Percentiles rank a stretch among this genome's conserved stretches.
Evolutionary conservation across 1,140 invertebrate species (phyloP).

Genomic region (Olivierus martensii): DNA sequence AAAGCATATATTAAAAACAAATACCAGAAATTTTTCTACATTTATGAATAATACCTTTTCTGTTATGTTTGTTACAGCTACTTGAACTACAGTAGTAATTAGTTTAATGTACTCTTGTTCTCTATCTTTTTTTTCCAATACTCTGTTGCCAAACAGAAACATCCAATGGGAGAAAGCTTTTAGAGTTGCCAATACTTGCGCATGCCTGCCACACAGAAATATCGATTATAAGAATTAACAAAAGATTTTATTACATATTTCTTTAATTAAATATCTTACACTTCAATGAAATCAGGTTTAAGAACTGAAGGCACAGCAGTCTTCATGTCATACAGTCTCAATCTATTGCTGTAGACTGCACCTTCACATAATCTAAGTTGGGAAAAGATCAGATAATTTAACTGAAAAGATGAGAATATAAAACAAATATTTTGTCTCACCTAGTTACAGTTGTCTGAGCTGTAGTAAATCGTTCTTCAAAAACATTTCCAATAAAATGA

Average conservation of each 20-base stretch:
- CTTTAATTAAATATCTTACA: conserved; percentile 30
- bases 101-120: conserved; percentile 27
- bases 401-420: too few species aligned
- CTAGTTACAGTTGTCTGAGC: conserved; percentile 4
- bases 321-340: conserved; percentile 33
- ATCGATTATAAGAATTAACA: too few species aligned
- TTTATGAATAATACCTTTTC: conserved; percentile 26
- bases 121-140: conserved; percentile 22
- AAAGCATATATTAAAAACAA: too few species aligned
- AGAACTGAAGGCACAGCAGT: conserved; percentile 31
- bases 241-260: too few species aligned
- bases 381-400: neutral
- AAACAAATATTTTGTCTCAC: too few species aligned
- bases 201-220: conserved; percentile 39
- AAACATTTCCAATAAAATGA: conserved; percentile 39
- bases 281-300: conserved; percentile 36
- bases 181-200: conserved; percentile 47
- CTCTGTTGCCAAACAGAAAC: conserved; percentile 27
- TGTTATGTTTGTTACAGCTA: conserved; percentile 26
- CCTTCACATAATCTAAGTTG: conserved; percentile 30
- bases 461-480: conserved; percentile 21
- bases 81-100: conserved; percentile 22
- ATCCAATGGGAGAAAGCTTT: conserved; percentile 51
- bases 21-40: too few species aligned
- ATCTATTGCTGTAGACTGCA: conserved; percentile 29